Evolutionary conservation across 2,888 invertebrate genomes (phyloP), one percentile per base, ranked within the genome.

Genomic region (Psylliodes chrysocephalus): DNA sequence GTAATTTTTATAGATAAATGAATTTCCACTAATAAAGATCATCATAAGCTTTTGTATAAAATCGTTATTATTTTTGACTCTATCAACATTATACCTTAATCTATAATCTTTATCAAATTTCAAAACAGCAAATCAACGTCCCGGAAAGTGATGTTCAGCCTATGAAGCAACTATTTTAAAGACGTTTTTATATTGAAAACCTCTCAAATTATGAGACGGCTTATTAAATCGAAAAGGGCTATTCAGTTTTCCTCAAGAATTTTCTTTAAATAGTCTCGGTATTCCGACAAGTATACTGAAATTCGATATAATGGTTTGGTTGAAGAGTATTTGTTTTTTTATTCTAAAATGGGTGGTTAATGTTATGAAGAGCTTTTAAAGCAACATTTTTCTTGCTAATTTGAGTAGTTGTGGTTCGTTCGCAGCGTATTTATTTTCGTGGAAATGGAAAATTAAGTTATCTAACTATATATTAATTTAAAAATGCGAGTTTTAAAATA

Each of bases 141-240:
- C 12, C 14, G 12, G 18, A 54, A 44, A 54, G 14, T 12, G 42
- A 54, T 14, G 15, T 38, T 42, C 28, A 30, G 17, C 35, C 5
- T 33, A 12, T 51, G 8, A 22, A 49, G 30, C 17, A 35, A 7
- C 33, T 7, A 19, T 15, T 42, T 35, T 19, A 51, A 59, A 51
- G 28, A 30, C 40, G 25, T 55, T 49, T 49, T 49, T 25, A 12
- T 38, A 60, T 42, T 15, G 52, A 30, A 60, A 51, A 60, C 1
- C 42, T 60, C 51, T 60, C 52, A 8, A 60, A 52, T 60, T 60
- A 52, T 51, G 51, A 52, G 33, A 44, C 42, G 52, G 52, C 44
- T 52, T 52, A 52, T 60, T 60, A 60, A 52, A 10, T 30, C 25
- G 42, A 61, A 35, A 22, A 35, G 10, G 17, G 17, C 25, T 30